A percentile compares a stretch with the other conserved stretches of the same genome.
Evolutionary conservation across 2,797 vertebrate genomes (phyloP).

Genomic region (Muraenolepis orangiensis): DNA sequence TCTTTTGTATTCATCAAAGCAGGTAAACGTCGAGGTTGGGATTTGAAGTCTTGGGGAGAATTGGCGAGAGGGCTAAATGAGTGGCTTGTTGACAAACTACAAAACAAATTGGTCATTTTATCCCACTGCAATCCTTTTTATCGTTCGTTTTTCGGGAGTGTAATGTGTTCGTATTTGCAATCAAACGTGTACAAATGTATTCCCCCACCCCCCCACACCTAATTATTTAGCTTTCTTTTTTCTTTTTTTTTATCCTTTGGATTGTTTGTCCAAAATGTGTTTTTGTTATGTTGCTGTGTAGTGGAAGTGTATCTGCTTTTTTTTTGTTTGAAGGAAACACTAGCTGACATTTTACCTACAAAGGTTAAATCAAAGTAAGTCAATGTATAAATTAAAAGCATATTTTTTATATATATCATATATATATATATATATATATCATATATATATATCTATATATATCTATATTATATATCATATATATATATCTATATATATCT

Average conservation of each 20-base stretch:
- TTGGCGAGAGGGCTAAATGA: not conserved
- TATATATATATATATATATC: constrained; percentile 46
- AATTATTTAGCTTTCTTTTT: too few species aligned
- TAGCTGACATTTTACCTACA: constrained; percentile 80
- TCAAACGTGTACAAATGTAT: constrained; percentile 76
- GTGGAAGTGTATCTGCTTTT: constrained; percentile 77
- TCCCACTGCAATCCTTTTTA: not conserved
- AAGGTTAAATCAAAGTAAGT: constrained; percentile 66
- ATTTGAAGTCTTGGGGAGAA: not conserved
- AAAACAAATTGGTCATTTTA: not conserved
- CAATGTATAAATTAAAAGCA: constrained; percentile 45
- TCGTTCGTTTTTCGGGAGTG: not conserved
- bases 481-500: constrained; percentile 50
- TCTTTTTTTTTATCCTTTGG: constrained; percentile 16
- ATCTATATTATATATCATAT: constrained; percentile 49
- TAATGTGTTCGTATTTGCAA: constrained; percentile 28
- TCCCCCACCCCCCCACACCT: too few species aligned
- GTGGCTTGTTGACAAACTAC: not conserved
- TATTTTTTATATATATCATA: constrained; percentile 57
- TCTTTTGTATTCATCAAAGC: not conserved
- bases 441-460: constrained; percentile 25
- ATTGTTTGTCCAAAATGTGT: constrained; percentile 20
- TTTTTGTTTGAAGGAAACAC: constrained; percentile 85
- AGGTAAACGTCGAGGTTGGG: not conserved
- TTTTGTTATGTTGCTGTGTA: constrained; percentile 55